Evolutionary conservation across 2,888 invertebrate genomes (phyloP).

Genomic region (Drosophila picticornis): DNA sequence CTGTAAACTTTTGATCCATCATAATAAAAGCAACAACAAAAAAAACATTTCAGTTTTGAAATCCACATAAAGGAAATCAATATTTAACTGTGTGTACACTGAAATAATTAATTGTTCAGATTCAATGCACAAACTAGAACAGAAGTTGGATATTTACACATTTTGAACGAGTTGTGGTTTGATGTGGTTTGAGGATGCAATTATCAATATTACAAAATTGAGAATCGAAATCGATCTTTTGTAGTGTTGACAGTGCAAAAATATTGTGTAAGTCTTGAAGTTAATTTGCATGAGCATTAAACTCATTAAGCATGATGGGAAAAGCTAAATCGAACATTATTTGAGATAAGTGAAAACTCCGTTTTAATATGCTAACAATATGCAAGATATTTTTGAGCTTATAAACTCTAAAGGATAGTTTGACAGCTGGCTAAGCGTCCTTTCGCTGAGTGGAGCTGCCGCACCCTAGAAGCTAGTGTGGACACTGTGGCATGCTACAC

Average conservation of each 20-base stretch:
- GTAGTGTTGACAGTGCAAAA: neutral
- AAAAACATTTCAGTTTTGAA: neutral
- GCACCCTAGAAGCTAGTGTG: neutral
- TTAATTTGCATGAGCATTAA: neutral
- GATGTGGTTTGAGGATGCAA: neutral
- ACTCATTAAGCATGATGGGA: neutral
- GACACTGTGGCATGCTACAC: conserved; percentile 51
- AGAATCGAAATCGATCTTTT: neutral
- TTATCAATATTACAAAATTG: conserved; percentile 1
- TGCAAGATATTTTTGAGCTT: no score
- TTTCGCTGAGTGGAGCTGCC: conserved; percentile 11
- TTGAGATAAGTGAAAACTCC: neutral
- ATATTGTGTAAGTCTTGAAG: neutral
- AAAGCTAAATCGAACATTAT: neutral
- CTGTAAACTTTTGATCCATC: conserved; percentile 5
- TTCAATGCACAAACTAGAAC: neutral
- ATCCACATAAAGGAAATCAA: conserved; percentile 27
- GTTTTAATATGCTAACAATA: neutral
- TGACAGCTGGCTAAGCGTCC: neutral
- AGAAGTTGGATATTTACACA: neutral
- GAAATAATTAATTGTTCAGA: conserved; percentile 6
- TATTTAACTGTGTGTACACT: conserved; percentile 27
- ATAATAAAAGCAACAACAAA: neutral
- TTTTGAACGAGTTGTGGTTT: neutral
- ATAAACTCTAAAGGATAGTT: neutral